Evolutionary conservation across 2,797 vertebrate genomes (phyloP).

Genomic region (Hyperoplus lanceolatus): DNA sequence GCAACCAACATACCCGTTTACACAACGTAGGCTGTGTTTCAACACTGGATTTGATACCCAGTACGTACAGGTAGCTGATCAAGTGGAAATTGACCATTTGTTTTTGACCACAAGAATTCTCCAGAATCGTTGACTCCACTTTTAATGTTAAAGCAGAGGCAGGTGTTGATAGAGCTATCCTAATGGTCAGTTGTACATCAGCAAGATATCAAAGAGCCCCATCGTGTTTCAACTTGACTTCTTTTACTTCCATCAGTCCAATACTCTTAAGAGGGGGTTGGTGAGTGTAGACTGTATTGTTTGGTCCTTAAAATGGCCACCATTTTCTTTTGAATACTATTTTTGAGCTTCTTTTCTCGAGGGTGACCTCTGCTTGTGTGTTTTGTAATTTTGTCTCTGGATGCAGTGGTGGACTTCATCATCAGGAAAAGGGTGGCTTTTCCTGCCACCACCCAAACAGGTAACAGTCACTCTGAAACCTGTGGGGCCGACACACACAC

Average conservation of each 20-base stretch:
- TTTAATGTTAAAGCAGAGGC: background rate
- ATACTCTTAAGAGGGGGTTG: background rate
- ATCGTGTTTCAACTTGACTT: background rate
- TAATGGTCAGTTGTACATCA: background rate
- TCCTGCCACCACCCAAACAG: conserved; percentile 76
- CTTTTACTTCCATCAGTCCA: background rate
- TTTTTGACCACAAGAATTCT: no score
- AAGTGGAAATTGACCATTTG: no score
- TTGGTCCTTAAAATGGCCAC: background rate
- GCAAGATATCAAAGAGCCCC: background rate
- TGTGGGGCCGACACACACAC: conserved; percentile 5
- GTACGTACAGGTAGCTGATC: no score
- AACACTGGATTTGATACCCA: no score
- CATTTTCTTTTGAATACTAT: background rate
- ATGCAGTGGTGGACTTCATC: conserved; percentile 79
- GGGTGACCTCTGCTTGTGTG: conserved; percentile 59
- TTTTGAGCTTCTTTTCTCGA: conserved; percentile 1
- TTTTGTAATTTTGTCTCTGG: conserved; percentile 57
- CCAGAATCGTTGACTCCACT: no score
- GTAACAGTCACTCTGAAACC: conserved; percentile 59
- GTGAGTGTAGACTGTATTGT: conserved; percentile 1
- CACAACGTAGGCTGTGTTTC: no score
- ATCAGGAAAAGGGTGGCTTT: conserved; percentile 78
- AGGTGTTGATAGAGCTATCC: background rate
- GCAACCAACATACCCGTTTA: no score